Percentiles rank a stretch among this genome's conserved stretches.
phyloP scores from a whole-genome alignment of 2,797 vertebrate genomes.

The Pseudopleuronectes americanus region DNA sequence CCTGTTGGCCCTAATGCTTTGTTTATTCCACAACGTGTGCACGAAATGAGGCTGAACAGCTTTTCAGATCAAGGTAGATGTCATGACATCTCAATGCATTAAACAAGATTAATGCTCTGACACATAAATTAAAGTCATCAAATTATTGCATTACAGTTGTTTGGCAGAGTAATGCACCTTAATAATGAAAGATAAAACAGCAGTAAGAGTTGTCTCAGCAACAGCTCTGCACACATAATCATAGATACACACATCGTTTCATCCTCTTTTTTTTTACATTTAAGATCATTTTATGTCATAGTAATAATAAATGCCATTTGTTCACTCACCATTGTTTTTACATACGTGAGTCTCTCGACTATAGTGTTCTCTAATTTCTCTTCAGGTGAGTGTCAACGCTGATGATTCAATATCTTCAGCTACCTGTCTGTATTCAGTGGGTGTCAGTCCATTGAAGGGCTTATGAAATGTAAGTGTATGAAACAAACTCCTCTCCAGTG shows the following conservation, averaged over 20 bases:
- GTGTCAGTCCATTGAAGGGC: too few relatives aligned
- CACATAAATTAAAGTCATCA: constrained; percentile 43
- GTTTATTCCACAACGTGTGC: constrained; percentile 47
- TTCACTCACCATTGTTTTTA: background rate
- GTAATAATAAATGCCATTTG: background rate
- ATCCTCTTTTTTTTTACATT: too few relatives aligned
- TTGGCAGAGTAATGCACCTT: constrained; percentile 10
- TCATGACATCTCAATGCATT: constrained; percentile 44
- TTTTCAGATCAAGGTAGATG: constrained; percentile 38
- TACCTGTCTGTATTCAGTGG: too few relatives aligned
- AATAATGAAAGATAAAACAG: background rate
- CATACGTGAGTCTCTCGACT: too few relatives aligned
- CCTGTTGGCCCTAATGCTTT: constrained; percentile 57
- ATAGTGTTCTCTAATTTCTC: too few relatives aligned
- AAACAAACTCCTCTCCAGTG: background rate
- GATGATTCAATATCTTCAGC: too few relatives aligned
- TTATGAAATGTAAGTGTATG: too few relatives aligned
- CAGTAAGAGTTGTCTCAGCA: background rate
- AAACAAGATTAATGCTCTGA: constrained; percentile 50
- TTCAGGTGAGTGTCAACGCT: too few relatives aligned
- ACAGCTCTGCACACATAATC: background rate
- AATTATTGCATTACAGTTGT: constrained; percentile 34
- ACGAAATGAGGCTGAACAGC: constrained; percentile 43
- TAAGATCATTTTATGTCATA: too few relatives aligned
- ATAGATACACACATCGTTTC: background rate